Conservation (phyloP, 2,888 invertebrate genomes). For the Parthenolecanium corni region DNA sequence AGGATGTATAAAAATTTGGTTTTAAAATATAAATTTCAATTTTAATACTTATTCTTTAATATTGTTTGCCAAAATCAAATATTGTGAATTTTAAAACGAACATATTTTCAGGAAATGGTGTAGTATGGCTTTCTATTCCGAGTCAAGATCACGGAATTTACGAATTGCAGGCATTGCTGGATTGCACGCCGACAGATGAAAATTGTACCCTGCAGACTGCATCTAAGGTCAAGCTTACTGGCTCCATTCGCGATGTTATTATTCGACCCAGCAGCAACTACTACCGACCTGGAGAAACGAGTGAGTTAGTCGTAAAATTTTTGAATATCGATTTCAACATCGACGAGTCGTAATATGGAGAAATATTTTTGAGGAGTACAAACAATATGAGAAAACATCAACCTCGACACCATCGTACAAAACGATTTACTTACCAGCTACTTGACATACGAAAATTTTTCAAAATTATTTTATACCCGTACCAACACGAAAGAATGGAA, state of each 20-base stretch:
- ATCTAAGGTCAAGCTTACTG: constrained; percentile 50
- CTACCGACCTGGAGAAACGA: constrained; percentile 51
- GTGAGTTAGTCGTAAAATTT: constrained; percentile 40
- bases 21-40: too few relatives aligned
- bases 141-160: constrained; percentile 48
- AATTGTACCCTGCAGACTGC: constrained; percentile 48
- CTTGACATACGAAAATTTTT: too few relatives aligned
- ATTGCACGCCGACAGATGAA: constrained; percentile 43
- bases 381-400: too few relatives aligned
- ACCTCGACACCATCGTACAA: too few relatives aligned
- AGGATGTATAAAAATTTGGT: too few relatives aligned
- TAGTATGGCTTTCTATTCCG: constrained; percentile 50
- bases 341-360: not conserved
- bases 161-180: constrained; percentile 50
- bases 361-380: not conserved
- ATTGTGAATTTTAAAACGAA: too few relatives aligned
- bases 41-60: too few relatives aligned
- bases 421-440: too few relatives aligned
- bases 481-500: too few relatives aligned
- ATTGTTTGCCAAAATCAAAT: too few relatives aligned
- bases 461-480: too few relatives aligned
- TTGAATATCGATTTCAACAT: not conserved
- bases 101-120: constrained; percentile 48
- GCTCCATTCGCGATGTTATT: constrained; percentile 52
- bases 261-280: constrained; percentile 51